Percentiles rank a stretch among this genome's conserved stretches.
Evolutionary conservation across 2,113 vertebrate species (phyloP).

Genomic region (Xenopus borealis): DNA sequence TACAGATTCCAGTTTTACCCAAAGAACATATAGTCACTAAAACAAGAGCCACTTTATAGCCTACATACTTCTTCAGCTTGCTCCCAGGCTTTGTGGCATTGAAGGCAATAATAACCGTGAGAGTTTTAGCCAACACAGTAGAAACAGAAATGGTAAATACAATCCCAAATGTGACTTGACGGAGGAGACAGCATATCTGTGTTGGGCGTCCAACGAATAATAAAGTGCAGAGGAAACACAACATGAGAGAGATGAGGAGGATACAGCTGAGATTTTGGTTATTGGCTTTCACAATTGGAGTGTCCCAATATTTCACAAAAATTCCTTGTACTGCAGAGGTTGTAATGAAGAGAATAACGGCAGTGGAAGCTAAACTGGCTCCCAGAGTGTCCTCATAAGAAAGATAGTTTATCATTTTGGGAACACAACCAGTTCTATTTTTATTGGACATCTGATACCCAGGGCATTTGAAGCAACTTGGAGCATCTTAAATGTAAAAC

Average conservation of each 20-base stretch:
- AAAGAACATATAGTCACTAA: neutral
- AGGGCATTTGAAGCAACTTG: constrained; percentile 18
- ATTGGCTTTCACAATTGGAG: constrained; percentile 13
- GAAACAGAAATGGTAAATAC: constrained; percentile 21
- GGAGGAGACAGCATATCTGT: neutral
- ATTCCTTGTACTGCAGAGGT: neutral
- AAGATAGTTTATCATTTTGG: neutral
- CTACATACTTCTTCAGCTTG: constrained; percentile 15
- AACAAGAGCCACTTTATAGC: neutral
- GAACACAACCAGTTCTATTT: constrained; percentile 7
- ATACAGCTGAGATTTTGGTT: constrained; percentile 24
- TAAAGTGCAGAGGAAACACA: constrained; percentile 25
- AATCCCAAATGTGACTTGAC: constrained; percentile 18
- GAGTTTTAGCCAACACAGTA: constrained; percentile 30
- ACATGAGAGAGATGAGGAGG: constrained; percentile 15
- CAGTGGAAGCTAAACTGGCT: neutral
- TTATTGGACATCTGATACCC: constrained; percentile 20
- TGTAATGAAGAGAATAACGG: neutral
- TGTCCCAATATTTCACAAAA: constrained; percentile 8
- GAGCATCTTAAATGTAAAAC: neutral
- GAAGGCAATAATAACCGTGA: constrained; percentile 18
- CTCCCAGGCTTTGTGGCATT: constrained; percentile 18
- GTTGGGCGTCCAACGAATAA: constrained; percentile 15
- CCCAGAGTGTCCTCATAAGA: constrained; percentile 19
- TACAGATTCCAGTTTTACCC: neutral